Conservation (phyloP, 2,888 invertebrate genomes). For the Geophilus truncorum region DNA sequence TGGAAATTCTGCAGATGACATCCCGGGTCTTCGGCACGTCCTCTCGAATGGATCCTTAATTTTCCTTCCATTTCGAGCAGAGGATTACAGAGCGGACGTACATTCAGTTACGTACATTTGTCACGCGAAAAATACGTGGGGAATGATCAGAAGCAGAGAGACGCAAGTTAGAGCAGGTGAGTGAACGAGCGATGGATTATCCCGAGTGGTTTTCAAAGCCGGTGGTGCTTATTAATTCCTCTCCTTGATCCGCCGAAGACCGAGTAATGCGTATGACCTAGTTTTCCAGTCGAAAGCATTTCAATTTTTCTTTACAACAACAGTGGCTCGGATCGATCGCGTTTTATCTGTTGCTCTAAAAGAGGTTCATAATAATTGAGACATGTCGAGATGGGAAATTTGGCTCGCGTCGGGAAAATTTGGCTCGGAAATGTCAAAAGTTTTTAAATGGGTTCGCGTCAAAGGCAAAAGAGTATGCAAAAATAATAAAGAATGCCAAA, state of each 20-base stretch:
- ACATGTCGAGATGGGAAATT: background rate
- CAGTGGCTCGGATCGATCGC: background rate
- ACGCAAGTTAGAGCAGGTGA: slow-evolving; percentile 42
- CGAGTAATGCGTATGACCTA: background rate
- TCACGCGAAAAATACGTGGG: slow-evolving; percentile 41
- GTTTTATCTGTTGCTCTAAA: background rate
- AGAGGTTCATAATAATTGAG: background rate
- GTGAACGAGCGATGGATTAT: slow-evolving; percentile 1
- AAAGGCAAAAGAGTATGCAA: background rate
- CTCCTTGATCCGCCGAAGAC: background rate
- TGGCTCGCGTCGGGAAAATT: too few species aligned
- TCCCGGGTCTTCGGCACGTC: slow-evolving; percentile 42
- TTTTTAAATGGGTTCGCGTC: background rate
- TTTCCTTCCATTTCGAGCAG: slow-evolving; percentile 41
- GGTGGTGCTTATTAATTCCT: background rate
- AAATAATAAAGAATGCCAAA: background rate
- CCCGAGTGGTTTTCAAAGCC: background rate
- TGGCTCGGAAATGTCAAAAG: background rate
- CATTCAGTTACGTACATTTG: slow-evolving; percentile 42
- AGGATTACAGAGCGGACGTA: slow-evolving; percentile 40
- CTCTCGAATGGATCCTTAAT: slow-evolving; percentile 42
- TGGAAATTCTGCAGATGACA: slow-evolving; percentile 42
- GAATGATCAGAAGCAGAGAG: slow-evolving; percentile 42
- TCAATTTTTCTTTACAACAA: slow-evolving; percentile 7
- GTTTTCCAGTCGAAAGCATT: background rate